Base-by-base conservation (phyloP, 2,888 invertebrate species). In the Sesamia inferens region DNA sequence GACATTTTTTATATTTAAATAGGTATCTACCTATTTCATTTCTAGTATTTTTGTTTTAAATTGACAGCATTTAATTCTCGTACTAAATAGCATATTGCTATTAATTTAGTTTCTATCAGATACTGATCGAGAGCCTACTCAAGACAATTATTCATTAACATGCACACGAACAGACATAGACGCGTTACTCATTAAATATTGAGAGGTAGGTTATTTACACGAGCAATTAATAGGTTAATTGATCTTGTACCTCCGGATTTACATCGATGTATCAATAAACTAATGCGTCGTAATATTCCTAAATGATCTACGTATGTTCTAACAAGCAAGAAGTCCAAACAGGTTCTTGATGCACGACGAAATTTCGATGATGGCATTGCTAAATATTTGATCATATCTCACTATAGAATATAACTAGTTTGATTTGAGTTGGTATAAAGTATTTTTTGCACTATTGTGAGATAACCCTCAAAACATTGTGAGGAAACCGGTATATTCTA, bases 321-420 rank as follows among this genome's bases (percentile, higher is more conserved):
- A 68, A 47, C 54, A 57, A 59, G 55, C 58, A 71, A 79, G 68
- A 76, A 79, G 24, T 69, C 14, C 6, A 59, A 71, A 77, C 80
- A 59, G 66, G 80, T 80, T 80, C 64, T 68, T 51, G 48, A 64
- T 79, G 73, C 66, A 73, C 69, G 73, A 31, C 24, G 11, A 13
- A 22, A 65, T 54, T 44, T 31, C 16, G 66, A 57, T 67, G 68
- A 73, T 69, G 73, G n/a, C 63, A 80, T 61, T 54, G 39, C 65
- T 54, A 58, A 80, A 67, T 72, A 78, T 81, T 81, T 44, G 68
- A 68, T 81, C 70, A 81, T 78, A 80, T 70, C 77, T 65, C 78
- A 66, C 68, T 44, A 13, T 39, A 54, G 3, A 31, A 47, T n/a
- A n/a, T 66, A 65, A 76, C 72, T 65, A 61, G 76, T 79, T 76